Percentiles rank a stretch among this genome's conserved stretches.
phyloP scores from a whole-genome alignment of 2,888 invertebrate genomes.

The Macroteleia sp. region DNA sequence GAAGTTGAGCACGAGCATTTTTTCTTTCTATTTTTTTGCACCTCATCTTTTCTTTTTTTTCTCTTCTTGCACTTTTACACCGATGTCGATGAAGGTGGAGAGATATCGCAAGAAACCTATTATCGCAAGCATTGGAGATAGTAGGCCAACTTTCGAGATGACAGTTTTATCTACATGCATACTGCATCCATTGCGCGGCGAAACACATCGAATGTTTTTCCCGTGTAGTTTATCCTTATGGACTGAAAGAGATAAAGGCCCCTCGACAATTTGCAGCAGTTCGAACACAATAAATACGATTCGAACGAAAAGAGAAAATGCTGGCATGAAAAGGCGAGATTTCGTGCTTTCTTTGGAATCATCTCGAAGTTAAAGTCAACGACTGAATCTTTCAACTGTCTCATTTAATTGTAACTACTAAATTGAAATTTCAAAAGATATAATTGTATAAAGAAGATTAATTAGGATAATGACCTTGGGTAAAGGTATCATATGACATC shows the following conservation, averaged over 20 bases:
- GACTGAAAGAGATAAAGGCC: constrained; percentile 57
- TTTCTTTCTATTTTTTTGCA: background rate
- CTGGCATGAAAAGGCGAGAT: too few species aligned
- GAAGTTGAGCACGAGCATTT: constrained; percentile 3
- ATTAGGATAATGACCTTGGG: too few species aligned
- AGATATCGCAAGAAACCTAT: constrained; percentile 69
- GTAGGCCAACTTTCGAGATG: constrained; percentile 80
- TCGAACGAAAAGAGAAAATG: constrained; percentile 37
- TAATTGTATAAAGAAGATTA: too few species aligned
- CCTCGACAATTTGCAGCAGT: constrained; percentile 30
- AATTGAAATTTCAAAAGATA: too few species aligned
- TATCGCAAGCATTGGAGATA: constrained; percentile 75
- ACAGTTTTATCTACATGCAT: constrained; percentile 75
- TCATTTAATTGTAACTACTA: too few species aligned
- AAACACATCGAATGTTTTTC: constrained; percentile 48
- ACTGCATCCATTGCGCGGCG: constrained; percentile 48
- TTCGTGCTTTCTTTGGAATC: too few species aligned
- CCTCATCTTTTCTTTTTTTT: background rate
- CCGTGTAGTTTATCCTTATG: constrained; percentile 62
- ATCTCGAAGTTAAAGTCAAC: too few species aligned
- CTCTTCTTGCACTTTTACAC: background rate
- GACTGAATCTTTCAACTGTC: too few species aligned
- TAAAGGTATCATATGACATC: too few species aligned
- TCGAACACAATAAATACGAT: constrained; percentile 39
- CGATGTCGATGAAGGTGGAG: constrained; percentile 61